These are phyloP conservation scores for Drosophila mayaguana DNA, from an alignment of 2,888 invertebrate species.

Conservation along the genomic window DNA sequence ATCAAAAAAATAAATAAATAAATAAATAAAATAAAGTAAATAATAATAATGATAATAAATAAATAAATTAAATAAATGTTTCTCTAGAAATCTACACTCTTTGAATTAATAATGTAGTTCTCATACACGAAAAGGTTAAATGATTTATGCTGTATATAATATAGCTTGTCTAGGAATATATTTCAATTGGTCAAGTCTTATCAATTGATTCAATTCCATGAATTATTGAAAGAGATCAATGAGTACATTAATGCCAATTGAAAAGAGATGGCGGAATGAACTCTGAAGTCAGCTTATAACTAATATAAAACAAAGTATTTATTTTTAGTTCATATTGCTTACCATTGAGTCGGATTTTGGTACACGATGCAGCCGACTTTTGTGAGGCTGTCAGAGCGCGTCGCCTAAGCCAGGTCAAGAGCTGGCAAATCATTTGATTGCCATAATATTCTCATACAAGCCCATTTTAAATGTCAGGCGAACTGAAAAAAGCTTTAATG, in stretches of 20 bases:
- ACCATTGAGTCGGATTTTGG: constrained; percentile 45
- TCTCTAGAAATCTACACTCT: too few relatives aligned
- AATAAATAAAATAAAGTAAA: too few relatives aligned
- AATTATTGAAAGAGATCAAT: background rate
- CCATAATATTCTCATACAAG: constrained; percentile 33
- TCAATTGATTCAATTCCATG: background rate
- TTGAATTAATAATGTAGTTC: background rate
- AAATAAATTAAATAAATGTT: too few relatives aligned
- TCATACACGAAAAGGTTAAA: background rate
- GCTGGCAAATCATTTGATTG: constrained; percentile 49
- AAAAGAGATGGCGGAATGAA: background rate
- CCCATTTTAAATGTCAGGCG: constrained; percentile 32
- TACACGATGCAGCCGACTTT: constrained; percentile 9
- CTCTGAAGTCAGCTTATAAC: constrained; percentile 1
- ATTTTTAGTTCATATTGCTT: constrained; percentile 36
- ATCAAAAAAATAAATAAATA: too few relatives aligned
- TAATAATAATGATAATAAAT: too few relatives aligned
- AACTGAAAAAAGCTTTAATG: constrained; percentile 38
- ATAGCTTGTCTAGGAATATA: background rate
- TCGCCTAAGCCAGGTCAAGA: constrained; percentile 55
- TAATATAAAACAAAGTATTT: background rate
- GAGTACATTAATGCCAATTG: background rate
- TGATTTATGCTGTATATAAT: background rate
- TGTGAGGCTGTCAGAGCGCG: constrained; percentile 1
- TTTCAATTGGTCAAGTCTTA: background rate